Evolutionary conservation across 2,888 invertebrate species (phyloP).

Genomic region (Watsonalla binaria): DNA sequence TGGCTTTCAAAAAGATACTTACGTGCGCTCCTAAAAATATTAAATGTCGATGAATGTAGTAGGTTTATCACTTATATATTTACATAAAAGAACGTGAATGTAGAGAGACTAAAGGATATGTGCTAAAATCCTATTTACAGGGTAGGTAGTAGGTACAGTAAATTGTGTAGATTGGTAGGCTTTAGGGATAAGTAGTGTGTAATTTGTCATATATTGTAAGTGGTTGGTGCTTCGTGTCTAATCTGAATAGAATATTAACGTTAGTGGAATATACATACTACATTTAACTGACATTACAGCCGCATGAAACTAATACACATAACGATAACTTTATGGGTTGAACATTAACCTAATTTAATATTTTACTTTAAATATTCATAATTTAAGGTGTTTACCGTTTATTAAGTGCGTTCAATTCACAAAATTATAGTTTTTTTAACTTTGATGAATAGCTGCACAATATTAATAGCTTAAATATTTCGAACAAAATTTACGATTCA

Average conservation of each 20-base stretch:
- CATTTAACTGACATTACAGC: neutral
- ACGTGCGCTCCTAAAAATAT: too few species aligned
- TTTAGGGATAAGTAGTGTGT: slow-evolving; percentile 1
- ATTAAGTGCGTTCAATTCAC: too few species aligned
- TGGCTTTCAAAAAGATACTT: too few species aligned
- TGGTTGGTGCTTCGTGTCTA: neutral
- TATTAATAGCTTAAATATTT: too few species aligned
- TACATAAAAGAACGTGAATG: neutral
- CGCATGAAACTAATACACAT: neutral
- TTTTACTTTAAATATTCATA: too few species aligned
- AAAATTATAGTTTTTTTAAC: too few species aligned
- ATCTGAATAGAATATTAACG: neutral
- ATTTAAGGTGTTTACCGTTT: too few species aligned
- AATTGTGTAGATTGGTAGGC: neutral
- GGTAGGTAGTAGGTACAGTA: neutral
- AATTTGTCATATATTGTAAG: neutral
- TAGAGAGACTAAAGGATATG: neutral
- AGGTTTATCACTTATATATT: neutral
- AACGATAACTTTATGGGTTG: neutral
- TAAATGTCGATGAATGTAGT: too few species aligned
- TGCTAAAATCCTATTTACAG: slow-evolving; percentile 1
- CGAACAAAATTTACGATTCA: too few species aligned
- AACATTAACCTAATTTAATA: too few species aligned
- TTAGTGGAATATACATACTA: neutral
- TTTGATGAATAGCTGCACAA: too few species aligned